Base-by-base conservation (phyloP, 2,888 invertebrate genomes). In the Megaustenia siamemsis region DNA sequence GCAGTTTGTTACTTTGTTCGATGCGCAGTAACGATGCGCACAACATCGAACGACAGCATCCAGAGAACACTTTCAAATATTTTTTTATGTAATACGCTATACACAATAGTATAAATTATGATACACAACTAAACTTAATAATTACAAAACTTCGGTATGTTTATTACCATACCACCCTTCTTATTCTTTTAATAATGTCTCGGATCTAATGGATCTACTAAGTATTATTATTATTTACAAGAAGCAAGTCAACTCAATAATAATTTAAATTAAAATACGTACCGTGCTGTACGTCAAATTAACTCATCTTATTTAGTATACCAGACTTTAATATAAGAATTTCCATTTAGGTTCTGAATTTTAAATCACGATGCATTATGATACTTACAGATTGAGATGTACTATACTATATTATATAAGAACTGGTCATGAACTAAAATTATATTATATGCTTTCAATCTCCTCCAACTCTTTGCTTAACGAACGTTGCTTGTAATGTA, bases 21-120 rank as follows among this genome's bases (percentile, higher is more conserved):
- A 77, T 83, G 83, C 83, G 83, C 77, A 77, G 69, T n/a, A 2
- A 8, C 21, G 63, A 38, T 83, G 83, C 83, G 83, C 83, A 83
- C 18, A 8, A 53, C 40, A 53, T 8, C 12, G 49, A 32, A 56
- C 28, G n/a, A 53, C 38, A n/a, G 43, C 32, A 40, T 6, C 28
- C 32, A 53, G 18, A 75, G 6, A 2, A 69, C 4, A 43, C 71
- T 68, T 68, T 40, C 5, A 68, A 35, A 71, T 71, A 12, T 28
- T 8, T 15, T 10, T 63, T 63, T 18, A 63, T 32, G 32, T 6
- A 12, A 32, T 28, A 63, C 2, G 18, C n/a, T 1, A 32, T 63
- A 32, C 12, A 53, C 32, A 32, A 6, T 63, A 2, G 32, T 32
- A 28, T 63, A 28, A 32, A 32, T 32, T 63, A 32, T 18, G 6